Evolutionary conservation across 53 echinoderm and acorn worm species (phyloP), one percentile per base, ranked within the genome.

Genomic region (Crossaster papposus): DNA sequence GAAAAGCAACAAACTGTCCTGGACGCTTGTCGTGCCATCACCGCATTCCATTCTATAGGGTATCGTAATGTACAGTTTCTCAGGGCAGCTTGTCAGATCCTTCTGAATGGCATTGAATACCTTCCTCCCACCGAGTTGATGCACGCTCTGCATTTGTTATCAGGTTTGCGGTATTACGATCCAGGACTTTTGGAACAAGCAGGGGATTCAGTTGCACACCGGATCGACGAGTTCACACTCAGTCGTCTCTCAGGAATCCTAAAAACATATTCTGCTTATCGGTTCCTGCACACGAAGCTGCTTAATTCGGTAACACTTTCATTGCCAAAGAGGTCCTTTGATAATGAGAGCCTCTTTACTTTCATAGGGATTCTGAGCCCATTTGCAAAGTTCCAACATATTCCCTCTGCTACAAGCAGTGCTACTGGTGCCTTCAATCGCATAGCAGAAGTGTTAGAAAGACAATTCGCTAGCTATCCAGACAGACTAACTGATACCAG

Each of bases 211-310:
- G 51, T 83, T 28, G 83, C 72, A 0, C 35, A 23, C 51, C 23
- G 15, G 20, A 30, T 83, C 11, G 30, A 71, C 0, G 29, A 70
- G 9, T 83, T 37, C 38, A 83, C 9, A 23, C 14, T 71, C 30
- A 15, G 44, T 51, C 50, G 70, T 50, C 83, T 83, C 70, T 70
- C 83, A 18, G 70, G 44, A 71, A 83, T 83, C 52, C 83, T 83
- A 1, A 11, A n/a, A 6, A 23, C 71, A 0, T 83, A 70, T 51
- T 31, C 70, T 2, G 22, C 50, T 7, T 51, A 83, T 4, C n/a
- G 83, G 28, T 71, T 64, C 13, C 83, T 83, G 2, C 83, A 83
- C 53, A 35, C 70, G 70, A 51, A 52, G 4, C 50, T 83, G 20
- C 71, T 83, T 1, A 36, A 83, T 24, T 14, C 70, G 6, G 51